These are phyloP conservation scores for Lophura nycthemera DNA, from an alignment of 2,113 vertebrate species.

Conservation along the genomic window DNA sequence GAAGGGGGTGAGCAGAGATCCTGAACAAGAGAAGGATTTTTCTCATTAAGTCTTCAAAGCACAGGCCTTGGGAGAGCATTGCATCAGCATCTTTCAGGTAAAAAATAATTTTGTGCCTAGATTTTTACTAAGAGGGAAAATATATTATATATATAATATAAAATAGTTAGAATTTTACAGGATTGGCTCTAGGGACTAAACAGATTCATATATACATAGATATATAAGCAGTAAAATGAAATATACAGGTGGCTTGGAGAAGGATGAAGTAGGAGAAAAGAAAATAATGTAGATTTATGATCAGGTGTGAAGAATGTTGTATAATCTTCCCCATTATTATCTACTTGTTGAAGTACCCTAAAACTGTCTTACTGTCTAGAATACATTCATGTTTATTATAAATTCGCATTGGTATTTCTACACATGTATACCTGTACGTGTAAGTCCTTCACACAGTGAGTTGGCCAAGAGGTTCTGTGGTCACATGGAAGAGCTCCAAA, in stretches of 20 bases:
- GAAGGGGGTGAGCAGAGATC: background rate
- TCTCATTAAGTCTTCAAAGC: background rate
- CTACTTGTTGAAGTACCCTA: background rate
- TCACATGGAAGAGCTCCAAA: background rate
- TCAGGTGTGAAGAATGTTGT: background rate
- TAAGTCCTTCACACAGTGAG: background rate
- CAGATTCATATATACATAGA: too few species aligned
- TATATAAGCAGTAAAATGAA: background rate
- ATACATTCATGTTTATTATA: background rate
- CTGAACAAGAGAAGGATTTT: background rate
- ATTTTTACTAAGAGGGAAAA: background rate
- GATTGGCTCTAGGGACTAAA: background rate
- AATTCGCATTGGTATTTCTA: background rate
- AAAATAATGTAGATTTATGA: background rate
- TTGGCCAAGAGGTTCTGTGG: background rate
- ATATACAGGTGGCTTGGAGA: background rate
- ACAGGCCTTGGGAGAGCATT: background rate
- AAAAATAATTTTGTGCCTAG: background rate
- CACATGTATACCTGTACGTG: background rate
- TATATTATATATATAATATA: too few species aligned
- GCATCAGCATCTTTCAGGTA: background rate
- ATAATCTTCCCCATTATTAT: background rate
- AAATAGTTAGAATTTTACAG: background rate
- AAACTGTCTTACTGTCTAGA: background rate
- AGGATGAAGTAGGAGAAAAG: background rate